Percentiles rank a stretch among this genome's conserved stretches.
Evolutionary conservation across 2,888 invertebrate genomes (phyloP).

Genomic region (Polyploca ridens): DNA sequence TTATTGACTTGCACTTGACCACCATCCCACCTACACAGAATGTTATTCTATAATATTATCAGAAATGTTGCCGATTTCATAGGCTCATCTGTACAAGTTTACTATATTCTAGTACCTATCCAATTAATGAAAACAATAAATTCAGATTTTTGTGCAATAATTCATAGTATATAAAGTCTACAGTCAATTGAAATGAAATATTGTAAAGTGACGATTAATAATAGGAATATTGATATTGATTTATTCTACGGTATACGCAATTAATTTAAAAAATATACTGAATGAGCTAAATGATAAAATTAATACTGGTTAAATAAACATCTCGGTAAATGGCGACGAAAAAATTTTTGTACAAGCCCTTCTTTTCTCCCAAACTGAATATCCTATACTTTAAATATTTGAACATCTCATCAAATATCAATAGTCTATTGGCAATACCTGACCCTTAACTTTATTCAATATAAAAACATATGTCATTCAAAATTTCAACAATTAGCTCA

Average conservation of each 20-base stretch:
- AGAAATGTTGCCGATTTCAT: not conserved
- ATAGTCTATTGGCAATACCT: not conserved
- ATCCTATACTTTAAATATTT: not conserved
- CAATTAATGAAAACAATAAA: not conserved
- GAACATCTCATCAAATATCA: constrained; percentile 2
- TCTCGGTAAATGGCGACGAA: constrained; percentile 1
- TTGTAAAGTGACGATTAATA: not conserved
- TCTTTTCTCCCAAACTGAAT: not conserved
- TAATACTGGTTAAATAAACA: constrained; percentile 12
- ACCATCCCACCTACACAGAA: not conserved
- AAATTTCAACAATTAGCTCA: constrained; percentile 35
- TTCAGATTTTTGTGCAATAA: not conserved
- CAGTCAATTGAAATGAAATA: not conserved
- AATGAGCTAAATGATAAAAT: constrained; percentile 6
- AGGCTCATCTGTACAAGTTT: not conserved
- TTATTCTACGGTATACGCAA: not conserved
- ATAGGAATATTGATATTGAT: not conserved
- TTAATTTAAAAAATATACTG: not conserved
- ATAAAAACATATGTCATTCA: constrained; percentile 25
- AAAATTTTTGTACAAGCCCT: constrained; percentile 10
- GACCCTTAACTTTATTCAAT: not conserved
- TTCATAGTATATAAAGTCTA: constrained; percentile 3
- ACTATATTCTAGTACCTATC: not conserved
- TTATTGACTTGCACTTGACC: not conserved
- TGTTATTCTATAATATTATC: not conserved